Evolutionary conservation across 2,888 invertebrate genomes (phyloP), one percentile per base, ranked within the genome.

Genomic region (Oxyteleia sp.): DNA sequence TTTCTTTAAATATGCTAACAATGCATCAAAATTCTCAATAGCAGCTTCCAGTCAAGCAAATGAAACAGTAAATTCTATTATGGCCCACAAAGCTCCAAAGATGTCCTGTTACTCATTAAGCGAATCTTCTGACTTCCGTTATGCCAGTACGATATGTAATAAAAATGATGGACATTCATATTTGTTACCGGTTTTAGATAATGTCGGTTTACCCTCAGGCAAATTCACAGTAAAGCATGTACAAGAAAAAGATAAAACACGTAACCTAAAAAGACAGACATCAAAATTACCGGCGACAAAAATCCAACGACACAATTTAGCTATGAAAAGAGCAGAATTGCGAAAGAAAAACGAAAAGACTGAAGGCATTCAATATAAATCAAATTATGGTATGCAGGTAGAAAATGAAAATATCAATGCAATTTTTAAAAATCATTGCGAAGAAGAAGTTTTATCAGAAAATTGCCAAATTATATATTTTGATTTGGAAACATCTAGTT

Each of bases 1-100:
- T 41, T 76, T 68, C 59, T 13, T 0, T 4, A 68, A 61, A 59
- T 78, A 61, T 10, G 78, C 78, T 0, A 51, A 51, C 0, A 78
- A 59, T 41, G 10, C 61, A 0, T 11, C n/a, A 0, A 63, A 63
- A 18, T 63, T 79, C 55, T 61, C 64, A 4, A 18, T 71, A 13
- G 61, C 64, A 10, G 59, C 69, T 4, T 78, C 59, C 0, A 78
- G 45, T 45, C 64, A 75, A n/a, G 16, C 43, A 0, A 57, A 49
- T 16, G 78, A 78, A 16, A 61, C 32, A 0, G n/a, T 68, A 5
- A 78, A 68, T 16, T 38, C 47, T 8, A 66, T 66, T 7, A 76
- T 76, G 57, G 23, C 68, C 4, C 66, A 57, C 8, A 55, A 55
- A 55, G 55, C 55, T 55, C 55, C 55, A 32, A 55, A 55, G n/a